Percentiles rank a stretch among this genome's conserved stretches.
Conservation (phyloP, 2,888 invertebrate genomes). For the Calliphora vomitoria region DNA sequence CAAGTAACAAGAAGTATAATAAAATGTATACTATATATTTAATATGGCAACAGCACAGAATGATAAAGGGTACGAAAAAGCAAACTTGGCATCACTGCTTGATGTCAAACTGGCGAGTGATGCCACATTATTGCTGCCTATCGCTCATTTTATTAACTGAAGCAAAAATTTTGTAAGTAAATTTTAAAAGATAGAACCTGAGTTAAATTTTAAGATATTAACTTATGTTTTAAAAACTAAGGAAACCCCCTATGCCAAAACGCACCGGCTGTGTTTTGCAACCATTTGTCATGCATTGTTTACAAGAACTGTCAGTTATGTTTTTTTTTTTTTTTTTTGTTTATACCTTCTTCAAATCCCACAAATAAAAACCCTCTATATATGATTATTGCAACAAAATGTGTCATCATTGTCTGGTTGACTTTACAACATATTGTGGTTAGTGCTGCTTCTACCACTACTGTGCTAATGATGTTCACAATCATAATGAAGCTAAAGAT, state of each 20-base stretch:
- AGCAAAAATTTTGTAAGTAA: no score
- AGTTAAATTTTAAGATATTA: no score
- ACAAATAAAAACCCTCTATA: slow-evolving; percentile 8
- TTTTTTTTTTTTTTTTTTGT: background rate
- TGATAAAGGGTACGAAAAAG: no score
- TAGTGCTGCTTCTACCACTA: background rate
- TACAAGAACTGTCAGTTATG: background rate
- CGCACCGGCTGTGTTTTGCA: background rate
- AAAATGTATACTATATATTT: no score
- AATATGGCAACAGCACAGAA: no score
- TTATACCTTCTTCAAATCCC: background rate
- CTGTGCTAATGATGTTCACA: slow-evolving; percentile 13
- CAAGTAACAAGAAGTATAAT: no score
- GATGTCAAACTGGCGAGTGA: no score
- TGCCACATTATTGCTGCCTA: no score
- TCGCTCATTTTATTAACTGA: no score
- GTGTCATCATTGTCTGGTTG: slow-evolving; percentile 52
- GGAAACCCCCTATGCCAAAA: background rate
- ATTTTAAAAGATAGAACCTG: no score
- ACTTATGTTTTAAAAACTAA: no score
- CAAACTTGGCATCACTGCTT: no score
- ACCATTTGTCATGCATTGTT: background rate
- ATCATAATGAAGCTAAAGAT: background rate
- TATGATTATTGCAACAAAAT: slow-evolving; percentile 26
- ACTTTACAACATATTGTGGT: slow-evolving; percentile 42